Conservation (phyloP, 1,140 invertebrate species). For the Philopotamus ludificatus region DNA sequence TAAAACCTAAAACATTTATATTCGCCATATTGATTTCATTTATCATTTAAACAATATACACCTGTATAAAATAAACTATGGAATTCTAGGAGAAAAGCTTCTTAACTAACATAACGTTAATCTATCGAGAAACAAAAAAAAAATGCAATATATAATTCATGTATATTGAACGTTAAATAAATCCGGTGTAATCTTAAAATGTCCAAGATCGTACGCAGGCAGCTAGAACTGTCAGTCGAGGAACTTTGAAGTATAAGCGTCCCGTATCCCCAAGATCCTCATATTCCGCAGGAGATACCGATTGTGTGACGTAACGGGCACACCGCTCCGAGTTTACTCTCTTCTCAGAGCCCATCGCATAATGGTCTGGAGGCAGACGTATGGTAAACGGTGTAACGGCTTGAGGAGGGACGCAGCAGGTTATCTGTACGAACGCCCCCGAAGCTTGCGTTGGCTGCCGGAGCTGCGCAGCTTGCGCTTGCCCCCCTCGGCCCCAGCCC, state of each 20-base stretch:
- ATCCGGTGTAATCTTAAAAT: too few species aligned
- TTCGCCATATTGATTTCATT: background rate
- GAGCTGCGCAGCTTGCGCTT: conserved; percentile 44
- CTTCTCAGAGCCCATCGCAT: conserved; percentile 12
- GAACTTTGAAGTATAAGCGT: conserved; percentile 33
- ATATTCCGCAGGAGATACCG: conserved; percentile 6
- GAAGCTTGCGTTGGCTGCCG: conserved; percentile 30
- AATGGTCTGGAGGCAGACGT: conserved; percentile 17
- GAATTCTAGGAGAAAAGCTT: conserved; percentile 20
- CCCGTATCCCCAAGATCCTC: conserved; percentile 29
- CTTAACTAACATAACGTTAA: conserved; percentile 9
- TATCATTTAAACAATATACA: conserved; percentile 12
- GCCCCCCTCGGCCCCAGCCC: conserved; percentile 41
- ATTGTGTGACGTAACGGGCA: background rate
- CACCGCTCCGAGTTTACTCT: conserved; percentile 2
- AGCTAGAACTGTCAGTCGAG: conserved; percentile 6
- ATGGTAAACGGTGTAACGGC: conserved; percentile 14
- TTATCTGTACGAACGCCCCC: conserved; percentile 44
- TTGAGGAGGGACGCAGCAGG: conserved; percentile 39
- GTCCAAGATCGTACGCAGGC: background rate
- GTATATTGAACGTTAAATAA: too few species aligned
- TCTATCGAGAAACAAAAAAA: conserved; percentile 12
- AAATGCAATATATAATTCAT: conserved; percentile 1
- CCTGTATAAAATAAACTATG: conserved; percentile 8
- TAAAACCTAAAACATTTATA: conserved; percentile 24